Evolutionary conservation across 2,888 invertebrate genomes (phyloP).

Genomic region (Plebejus anna): DNA sequence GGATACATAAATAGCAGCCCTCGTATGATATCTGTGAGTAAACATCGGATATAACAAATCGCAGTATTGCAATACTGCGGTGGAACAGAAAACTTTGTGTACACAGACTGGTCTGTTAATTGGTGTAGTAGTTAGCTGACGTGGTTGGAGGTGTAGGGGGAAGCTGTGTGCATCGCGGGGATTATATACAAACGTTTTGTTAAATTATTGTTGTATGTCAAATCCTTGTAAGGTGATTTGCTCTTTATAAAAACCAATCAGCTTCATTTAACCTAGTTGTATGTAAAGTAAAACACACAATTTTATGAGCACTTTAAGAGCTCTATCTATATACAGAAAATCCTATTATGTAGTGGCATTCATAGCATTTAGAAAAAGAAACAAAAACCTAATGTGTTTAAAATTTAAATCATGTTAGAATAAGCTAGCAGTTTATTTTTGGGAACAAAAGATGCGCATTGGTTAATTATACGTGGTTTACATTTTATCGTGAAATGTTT

Average conservation of each 20-base stretch:
- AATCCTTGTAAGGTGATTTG: background rate
- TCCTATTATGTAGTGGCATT: no score
- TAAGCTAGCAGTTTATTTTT: no score
- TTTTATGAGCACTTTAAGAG: no score
- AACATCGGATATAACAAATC: background rate
- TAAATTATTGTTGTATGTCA: background rate
- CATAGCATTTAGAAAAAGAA: no score
- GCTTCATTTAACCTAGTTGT: background rate
- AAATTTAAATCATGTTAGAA: no score
- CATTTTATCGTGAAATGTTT: background rate
- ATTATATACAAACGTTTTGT: background rate
- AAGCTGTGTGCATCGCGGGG: background rate
- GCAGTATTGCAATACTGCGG: background rate
- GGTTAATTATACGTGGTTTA: background rate
- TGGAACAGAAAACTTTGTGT: background rate
- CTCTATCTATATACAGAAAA: no score
- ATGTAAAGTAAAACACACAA: no score
- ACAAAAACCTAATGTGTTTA: no score
- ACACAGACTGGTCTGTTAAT: conserved; percentile 2
- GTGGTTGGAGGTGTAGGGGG: background rate
- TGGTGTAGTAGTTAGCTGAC: conserved; percentile 4
- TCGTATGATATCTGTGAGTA: background rate
- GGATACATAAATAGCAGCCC: no score
- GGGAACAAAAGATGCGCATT: background rate
- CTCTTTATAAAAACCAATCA: background rate